These are phyloP conservation scores for Heliconius congener DNA, from an alignment of 1,140 invertebrate species.

Conservation along the genomic window DNA sequence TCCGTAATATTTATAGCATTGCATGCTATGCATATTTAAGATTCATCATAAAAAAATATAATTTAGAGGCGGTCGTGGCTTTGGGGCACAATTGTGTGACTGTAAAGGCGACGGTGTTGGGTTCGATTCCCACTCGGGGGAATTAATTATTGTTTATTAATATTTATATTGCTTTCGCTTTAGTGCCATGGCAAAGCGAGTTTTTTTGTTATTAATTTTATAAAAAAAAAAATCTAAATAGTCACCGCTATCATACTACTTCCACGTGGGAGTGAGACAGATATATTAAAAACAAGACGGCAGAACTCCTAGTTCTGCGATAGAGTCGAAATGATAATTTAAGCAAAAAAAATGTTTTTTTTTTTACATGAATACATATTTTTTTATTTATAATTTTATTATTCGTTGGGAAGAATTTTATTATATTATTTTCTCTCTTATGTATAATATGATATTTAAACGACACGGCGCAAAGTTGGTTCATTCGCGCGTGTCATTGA, in stretches of 20 bases:
- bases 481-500: constrained; percentile 3
- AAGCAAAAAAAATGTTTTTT: background rate
- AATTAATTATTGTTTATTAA: no score
- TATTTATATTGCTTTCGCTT: no score
- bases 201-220: background rate
- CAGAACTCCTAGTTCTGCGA: background rate
- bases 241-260: constrained; percentile 34
- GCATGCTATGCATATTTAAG: no score
- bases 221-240: background rate
- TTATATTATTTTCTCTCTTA: background rate
- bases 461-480: background rate
- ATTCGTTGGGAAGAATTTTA: background rate
- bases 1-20: no score
- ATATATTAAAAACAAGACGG: constrained; percentile 50
- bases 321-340: background rate
- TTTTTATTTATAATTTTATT: background rate
- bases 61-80: no score
- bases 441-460: constrained; percentile 1
- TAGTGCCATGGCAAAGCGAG: no score
- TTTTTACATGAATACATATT: background rate
- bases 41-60: no score
- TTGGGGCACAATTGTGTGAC: no score
- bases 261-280: constrained; percentile 42
- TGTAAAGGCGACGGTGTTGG: no score
- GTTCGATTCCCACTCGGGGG: no score